Percentiles rank a stretch among this genome's conserved stretches.
phyloP scores from a whole-genome alignment of 2,797 vertebrate genomes.

The Onychomys arenicola region DNA sequence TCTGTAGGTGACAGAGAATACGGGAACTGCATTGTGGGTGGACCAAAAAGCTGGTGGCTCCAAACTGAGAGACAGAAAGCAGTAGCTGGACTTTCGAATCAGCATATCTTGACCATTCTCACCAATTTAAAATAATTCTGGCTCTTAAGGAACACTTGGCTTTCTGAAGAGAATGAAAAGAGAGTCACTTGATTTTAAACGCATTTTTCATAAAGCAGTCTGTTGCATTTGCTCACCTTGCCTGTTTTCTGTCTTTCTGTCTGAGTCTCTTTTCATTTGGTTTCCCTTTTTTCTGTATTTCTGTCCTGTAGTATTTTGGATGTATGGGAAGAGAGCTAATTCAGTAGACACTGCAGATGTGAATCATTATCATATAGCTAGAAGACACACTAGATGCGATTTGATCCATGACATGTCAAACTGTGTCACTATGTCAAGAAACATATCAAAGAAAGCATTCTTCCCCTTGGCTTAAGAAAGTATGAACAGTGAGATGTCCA shows the following conservation, averaged over 20 bases:
- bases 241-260: conserved; percentile 14
- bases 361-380: neutral
- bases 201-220: conserved; percentile 27
- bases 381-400: neutral
- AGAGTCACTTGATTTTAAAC: conserved; percentile 39
- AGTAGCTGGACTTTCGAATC: neutral
- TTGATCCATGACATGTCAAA: conserved; percentile 26
- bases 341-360: neutral
- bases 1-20: neutral
- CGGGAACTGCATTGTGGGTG: neutral
- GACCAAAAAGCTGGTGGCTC: neutral
- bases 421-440: conserved; percentile 20
- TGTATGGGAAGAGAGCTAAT: neutral
- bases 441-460: conserved; percentile 9
- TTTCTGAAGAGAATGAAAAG: conserved; percentile 40
- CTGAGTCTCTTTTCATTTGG: conserved; percentile 2
- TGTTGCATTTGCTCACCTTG: neutral
- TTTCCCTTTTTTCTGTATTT: neutral
- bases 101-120: conserved; percentile 1
- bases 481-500: neutral
- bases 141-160: conserved; percentile 33
- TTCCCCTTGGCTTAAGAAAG: neutral
- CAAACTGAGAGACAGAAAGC: neutral
- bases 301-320: neutral
- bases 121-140: neutral